phyloP scores from a whole-genome alignment of 1,140 invertebrate species.

The Lepidurus packardi region DNA sequence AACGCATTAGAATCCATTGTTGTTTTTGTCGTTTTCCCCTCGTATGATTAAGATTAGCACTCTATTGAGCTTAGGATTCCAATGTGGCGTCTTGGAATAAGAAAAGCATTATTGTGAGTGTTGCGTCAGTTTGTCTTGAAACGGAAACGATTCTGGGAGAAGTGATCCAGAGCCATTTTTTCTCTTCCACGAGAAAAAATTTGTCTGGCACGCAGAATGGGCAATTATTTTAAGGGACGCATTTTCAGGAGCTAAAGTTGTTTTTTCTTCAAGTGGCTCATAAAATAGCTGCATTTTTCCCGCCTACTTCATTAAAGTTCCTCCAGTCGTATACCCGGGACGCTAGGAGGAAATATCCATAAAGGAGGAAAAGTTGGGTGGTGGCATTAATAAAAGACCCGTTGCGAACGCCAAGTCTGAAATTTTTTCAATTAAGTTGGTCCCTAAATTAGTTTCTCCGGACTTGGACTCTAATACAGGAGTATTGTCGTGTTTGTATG shows the following conservation, averaged over 20 bases:
- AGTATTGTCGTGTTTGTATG: background rate
- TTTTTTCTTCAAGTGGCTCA: constrained; percentile 5
- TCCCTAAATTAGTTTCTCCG: background rate
- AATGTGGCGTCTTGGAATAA: no score
- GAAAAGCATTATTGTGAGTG: no score
- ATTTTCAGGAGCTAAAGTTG: background rate
- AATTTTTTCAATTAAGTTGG: constrained; percentile 16
- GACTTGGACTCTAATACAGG: background rate
- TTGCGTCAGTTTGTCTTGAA: no score
- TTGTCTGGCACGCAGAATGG: background rate
- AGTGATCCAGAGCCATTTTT: background rate
- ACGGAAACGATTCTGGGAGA: no score
- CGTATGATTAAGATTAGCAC: no score
- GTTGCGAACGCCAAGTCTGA: background rate
- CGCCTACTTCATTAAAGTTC: background rate
- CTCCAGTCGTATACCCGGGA: background rate
- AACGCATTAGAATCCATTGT: no score
- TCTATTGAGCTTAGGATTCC: no score
- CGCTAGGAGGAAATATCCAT: background rate
- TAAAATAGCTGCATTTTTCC: constrained; percentile 5
- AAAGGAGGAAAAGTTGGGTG: background rate
- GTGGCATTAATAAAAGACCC: background rate
- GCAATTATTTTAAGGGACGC: background rate
- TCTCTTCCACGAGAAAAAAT: background rate
- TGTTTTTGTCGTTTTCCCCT: no score